Base-by-base conservation (phyloP, 2,888 invertebrate species). In the Nineta flava region DNA sequence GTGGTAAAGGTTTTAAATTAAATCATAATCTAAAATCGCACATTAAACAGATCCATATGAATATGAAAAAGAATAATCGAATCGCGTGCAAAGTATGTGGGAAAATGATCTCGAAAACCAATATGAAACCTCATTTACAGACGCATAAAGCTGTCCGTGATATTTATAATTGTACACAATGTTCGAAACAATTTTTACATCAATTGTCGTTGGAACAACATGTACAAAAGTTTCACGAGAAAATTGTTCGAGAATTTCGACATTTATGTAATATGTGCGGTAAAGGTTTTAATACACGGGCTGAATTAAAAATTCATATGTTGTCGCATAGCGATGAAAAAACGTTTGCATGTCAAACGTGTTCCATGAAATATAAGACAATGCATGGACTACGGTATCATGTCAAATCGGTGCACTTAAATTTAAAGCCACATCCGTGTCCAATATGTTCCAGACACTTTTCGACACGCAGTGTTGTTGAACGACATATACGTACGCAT, bases 401-500 rank as follows among this genome's bases (percentile, higher is more conserved):
- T 17, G 35, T 46, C 6, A 9, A 17, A 35, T 16, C 34, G 10
- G 35, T 34, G 2, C 46, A 46, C 17, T 16, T 35, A 26, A 26
- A 46, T 16, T 16, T 21, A 10, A 46, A 26, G 34, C 46, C 46
- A 9, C 35, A 46, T 46, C 19, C 17, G 16, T 46, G 46, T 46
- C 12, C 32, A 1, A 32, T 34, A 17, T 46, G 46, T 4, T 35
- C 16, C 2, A 32, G 26, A 46, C 10, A 26, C 9, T 46, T 46
- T 35, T 34, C 16, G 7, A 46, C 46, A 16, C 15, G 21, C 2
- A 15, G 34, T 9, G 34, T 46, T n/a, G 32, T 46, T 10, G 26
- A 34, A 46, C 16, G 16, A n/a, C 46, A 46, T 9, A 32, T 34
- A 17, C 46, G 46, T 1, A 46, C 46, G 3, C 46, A 46, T 13